phyloP scores from a whole-genome alignment of 2,888 invertebrate genomes.

The Leucophenga montana region DNA sequence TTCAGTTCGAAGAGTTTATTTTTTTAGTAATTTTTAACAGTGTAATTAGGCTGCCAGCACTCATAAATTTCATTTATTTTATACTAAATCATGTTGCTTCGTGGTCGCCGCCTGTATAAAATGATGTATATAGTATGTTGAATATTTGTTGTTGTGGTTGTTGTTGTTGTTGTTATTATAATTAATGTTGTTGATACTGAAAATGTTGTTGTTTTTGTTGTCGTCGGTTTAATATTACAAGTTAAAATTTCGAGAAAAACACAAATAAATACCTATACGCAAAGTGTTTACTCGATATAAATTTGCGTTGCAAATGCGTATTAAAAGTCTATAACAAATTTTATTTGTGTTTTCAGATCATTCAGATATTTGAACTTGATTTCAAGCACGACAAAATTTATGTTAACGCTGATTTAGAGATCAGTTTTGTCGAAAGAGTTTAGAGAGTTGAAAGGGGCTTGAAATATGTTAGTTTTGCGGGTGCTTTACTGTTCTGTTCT shows the following conservation, averaged over 20 bases:
- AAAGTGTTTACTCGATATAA: constrained; percentile 41
- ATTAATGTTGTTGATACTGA: constrained; percentile 62
- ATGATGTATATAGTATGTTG: constrained; percentile 33
- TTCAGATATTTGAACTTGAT: constrained; percentile 59
- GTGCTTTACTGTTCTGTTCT: constrained; percentile 37
- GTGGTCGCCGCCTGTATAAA: constrained; percentile 22
- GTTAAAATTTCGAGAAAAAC: constrained; percentile 57
- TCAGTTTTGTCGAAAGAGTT: constrained; percentile 45
- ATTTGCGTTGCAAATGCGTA: constrained; percentile 61
- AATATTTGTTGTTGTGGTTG: constrained; percentile 11
- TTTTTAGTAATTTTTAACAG: neutral
- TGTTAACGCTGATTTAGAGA: constrained; percentile 51
- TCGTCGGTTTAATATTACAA: constrained; percentile 30
- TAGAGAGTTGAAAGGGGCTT: constrained; percentile 27
- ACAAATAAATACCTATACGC: constrained; percentile 47
- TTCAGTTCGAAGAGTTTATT: neutral
- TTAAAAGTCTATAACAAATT: constrained; percentile 42
- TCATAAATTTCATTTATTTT: neutral
- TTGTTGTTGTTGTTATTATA: constrained; percentile 42
- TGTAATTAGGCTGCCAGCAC: constrained; percentile 3
- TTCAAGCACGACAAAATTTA: constrained; percentile 39
- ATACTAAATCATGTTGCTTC: constrained; percentile 18
- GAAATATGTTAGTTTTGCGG: constrained; percentile 30
- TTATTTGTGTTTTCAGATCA: constrained; percentile 19
- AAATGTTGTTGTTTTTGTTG: constrained; percentile 44